Percentiles rank a stretch among this genome's conserved stretches.
Evolutionary conservation across 2,113 vertebrate species (phyloP).

Genomic region (Arvicanthis niloticus): DNA sequence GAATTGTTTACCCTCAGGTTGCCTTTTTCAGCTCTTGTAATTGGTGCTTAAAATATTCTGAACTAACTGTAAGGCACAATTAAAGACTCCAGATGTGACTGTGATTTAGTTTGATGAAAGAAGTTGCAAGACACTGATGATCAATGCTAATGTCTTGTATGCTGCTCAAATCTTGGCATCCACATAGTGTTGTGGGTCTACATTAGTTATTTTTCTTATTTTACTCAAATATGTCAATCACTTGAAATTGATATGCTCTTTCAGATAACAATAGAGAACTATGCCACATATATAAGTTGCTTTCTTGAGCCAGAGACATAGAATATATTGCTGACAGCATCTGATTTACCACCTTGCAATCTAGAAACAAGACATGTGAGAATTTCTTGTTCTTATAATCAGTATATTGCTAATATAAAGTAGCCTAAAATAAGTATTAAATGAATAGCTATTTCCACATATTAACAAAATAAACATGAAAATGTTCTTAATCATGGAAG

Average conservation of each 20-base stretch:
- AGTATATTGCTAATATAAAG: not conserved
- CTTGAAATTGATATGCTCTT: conserved; percentile 54
- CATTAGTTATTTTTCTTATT: conserved; percentile 67
- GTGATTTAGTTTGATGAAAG: conserved; percentile 64
- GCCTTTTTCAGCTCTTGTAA: conserved; percentile 54
- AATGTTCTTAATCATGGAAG: not conserved
- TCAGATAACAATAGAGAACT: conserved; percentile 59
- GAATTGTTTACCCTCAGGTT: conserved; percentile 57
- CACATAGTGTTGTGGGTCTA: conserved; percentile 49
- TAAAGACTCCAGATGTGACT: conserved; percentile 70
- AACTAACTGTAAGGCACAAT: conserved; percentile 56
- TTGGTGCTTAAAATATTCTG: conserved; percentile 53
- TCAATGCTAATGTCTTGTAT: conserved; percentile 61
- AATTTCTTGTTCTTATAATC: not conserved
- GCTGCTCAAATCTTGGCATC: conserved; percentile 60
- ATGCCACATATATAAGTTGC: conserved; percentile 1
- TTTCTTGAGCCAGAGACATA: not conserved
- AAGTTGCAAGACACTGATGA: conserved; percentile 55
- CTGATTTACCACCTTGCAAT: not conserved
- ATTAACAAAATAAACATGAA: not conserved
- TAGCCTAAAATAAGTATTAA: not conserved
- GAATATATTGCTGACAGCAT: not conserved
- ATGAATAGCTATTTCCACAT: not conserved
- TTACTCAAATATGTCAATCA: conserved; percentile 67
- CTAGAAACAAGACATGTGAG: not conserved